phyloP scores from a whole-genome alignment of 2,113 vertebrate genomes.

The Notarius lentiginosus region DNA sequence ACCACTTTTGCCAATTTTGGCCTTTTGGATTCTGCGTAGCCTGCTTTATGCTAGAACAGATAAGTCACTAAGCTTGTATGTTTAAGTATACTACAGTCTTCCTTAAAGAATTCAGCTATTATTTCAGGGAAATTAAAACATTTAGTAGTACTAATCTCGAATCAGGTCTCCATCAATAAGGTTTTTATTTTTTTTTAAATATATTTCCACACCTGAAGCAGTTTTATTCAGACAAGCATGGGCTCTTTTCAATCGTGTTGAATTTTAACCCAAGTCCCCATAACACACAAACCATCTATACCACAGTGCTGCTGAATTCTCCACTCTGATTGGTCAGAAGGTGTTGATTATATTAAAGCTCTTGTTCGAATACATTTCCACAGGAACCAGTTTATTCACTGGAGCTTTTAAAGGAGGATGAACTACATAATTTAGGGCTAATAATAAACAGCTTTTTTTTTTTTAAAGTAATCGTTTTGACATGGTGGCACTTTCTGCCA shows the following conservation, averaged over 20 bases:
- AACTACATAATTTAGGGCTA: background rate
- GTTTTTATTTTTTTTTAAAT: background rate
- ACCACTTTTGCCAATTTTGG: background rate
- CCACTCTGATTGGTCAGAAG: background rate
- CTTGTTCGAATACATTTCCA: background rate
- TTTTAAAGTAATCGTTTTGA: background rate
- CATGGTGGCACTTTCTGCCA: background rate
- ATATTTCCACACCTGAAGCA: background rate
- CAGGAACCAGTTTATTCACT: background rate
- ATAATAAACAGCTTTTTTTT: background rate
- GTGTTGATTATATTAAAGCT: background rate
- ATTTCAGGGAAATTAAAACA: background rate
- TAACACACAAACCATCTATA: background rate
- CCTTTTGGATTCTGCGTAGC: background rate
- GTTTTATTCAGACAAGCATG: background rate
- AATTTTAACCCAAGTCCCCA: background rate
- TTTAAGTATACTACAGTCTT: background rate
- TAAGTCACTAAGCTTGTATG: background rate
- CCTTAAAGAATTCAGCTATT: background rate
- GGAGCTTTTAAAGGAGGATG: background rate
- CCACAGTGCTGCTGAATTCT: background rate
- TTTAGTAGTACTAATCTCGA: background rate
- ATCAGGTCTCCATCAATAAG: background rate
- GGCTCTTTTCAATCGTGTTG: background rate
- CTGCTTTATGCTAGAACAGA: too few relatives aligned